Percentiles rank a stretch among this genome's conserved stretches.
phyloP scores from a whole-genome alignment of 2,888 invertebrate species.

The Sialis lutaria region DNA sequence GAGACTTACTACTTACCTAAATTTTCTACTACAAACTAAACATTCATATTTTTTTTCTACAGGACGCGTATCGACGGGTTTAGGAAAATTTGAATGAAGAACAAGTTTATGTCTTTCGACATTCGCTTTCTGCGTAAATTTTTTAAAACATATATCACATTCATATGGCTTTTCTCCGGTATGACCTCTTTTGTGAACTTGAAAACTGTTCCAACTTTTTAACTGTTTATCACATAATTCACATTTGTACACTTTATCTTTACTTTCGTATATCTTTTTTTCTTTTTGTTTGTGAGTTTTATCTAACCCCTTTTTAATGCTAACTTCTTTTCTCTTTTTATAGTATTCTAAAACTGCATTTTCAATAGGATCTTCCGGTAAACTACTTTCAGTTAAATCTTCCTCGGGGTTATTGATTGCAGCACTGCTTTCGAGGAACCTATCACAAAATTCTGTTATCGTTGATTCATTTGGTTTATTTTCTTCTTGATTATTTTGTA shows the following conservation, averaged over 20 bases:
- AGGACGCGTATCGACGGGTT: neutral
- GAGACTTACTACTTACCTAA: neutral
- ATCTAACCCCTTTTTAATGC: neutral
- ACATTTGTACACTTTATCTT: neutral
- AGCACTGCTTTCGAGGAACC: neutral
- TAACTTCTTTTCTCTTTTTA: neutral
- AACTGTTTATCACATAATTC: neutral
- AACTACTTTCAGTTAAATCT: neutral
- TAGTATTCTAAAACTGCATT: neutral
- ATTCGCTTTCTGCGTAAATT: neutral
- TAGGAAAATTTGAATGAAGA: neutral
- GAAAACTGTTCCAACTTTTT: neutral
- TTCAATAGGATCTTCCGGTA: neutral
- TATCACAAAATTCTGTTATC: neutral
- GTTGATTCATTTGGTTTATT: neutral
- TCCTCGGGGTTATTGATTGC: neutral
- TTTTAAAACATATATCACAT: neutral
- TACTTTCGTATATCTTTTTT: neutral
- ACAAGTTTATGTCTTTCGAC: neutral
- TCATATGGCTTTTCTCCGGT: neutral
- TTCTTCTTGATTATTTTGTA: neutral
- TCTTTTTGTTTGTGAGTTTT: neutral
- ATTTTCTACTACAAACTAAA: neutral
- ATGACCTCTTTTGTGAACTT: neutral
- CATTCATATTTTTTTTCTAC: neutral